Conservation (phyloP, 2,888 invertebrate species). For the Petrophora chlorosata region DNA sequence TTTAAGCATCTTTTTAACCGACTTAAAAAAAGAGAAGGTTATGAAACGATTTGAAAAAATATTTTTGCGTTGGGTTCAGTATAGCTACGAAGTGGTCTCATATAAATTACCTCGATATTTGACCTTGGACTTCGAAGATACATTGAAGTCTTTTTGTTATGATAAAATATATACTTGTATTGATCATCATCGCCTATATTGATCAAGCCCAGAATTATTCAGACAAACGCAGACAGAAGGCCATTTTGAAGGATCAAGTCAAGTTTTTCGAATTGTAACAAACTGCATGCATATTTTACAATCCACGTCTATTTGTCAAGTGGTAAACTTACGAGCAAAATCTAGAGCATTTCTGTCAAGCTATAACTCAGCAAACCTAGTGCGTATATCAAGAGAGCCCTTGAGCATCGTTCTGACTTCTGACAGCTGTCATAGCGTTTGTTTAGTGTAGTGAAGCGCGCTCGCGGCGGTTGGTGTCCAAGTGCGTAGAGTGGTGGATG, state of each 20-base stretch:
- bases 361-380: neutral
- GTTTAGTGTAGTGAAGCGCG: constrained; percentile 10
- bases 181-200: no score
- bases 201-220: no score
- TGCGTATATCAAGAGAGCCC: constrained; percentile 13
- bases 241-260: no score
- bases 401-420: constrained; percentile 7
- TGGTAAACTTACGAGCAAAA: neutral
- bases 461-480: constrained; percentile 29
- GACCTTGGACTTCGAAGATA: no score
- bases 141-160: no score
- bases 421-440: constrained; percentile 20
- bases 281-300: constrained; percentile 10
- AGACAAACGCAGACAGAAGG: no score
- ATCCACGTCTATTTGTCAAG: constrained; percentile 12
- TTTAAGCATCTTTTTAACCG: neutral
- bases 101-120: no score
- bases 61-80: neutral
- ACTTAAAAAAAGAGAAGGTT: neutral
- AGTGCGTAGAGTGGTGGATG: no score
- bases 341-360: constrained; percentile 9
- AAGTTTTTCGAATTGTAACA: no score
- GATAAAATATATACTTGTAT: no score
- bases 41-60: neutral
- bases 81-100: no score